These are phyloP conservation scores for Oryzias dopingdopingensis DNA, from an alignment of 2,797 vertebrate genomes.

Conservation along the genomic window DNA sequence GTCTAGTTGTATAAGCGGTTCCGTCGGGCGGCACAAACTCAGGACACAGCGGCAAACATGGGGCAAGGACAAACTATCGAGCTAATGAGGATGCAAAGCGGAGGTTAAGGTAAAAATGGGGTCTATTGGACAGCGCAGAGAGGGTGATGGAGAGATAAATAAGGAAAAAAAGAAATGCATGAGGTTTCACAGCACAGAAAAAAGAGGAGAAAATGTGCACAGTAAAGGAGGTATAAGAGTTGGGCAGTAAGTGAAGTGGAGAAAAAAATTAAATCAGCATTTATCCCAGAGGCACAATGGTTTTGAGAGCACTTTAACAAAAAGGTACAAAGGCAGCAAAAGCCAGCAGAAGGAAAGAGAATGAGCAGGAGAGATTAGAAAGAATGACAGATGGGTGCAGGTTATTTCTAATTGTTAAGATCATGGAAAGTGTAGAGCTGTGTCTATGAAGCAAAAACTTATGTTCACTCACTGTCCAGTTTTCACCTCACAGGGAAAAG, in stretches of 20 bases:
- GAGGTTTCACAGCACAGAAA: slow-evolving; percentile 3
- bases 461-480: slow-evolving; percentile 1
- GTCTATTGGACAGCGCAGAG: slow-evolving; percentile 2
- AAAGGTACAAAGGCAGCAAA: slow-evolving; percentile 49
- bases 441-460: slow-evolving; percentile 51
- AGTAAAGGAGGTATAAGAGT: neutral
- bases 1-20: slow-evolving; percentile 36
- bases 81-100: slow-evolving; percentile 27
- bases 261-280: neutral
- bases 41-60: slow-evolving; percentile 24
- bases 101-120: slow-evolving; percentile 11
- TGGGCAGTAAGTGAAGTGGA: neutral
- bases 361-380: slow-evolving; percentile 32
- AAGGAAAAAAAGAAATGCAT: neutral
- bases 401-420: slow-evolving; percentile 45
- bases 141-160: slow-evolving; percentile 22
- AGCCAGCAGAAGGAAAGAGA: slow-evolving; percentile 13
- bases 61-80: slow-evolving; percentile 40
- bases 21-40: slow-evolving; percentile 38
- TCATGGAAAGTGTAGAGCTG: slow-evolving; percentile 23
- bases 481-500: neutral
- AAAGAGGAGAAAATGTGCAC: neutral
- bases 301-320: slow-evolving; percentile 34
- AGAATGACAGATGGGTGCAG: slow-evolving; percentile 42
- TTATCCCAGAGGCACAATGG: slow-evolving; percentile 11